Evolutionary conservation across 2,888 invertebrate species (phyloP).

Genomic region (Petrophora chlorosata): DNA sequence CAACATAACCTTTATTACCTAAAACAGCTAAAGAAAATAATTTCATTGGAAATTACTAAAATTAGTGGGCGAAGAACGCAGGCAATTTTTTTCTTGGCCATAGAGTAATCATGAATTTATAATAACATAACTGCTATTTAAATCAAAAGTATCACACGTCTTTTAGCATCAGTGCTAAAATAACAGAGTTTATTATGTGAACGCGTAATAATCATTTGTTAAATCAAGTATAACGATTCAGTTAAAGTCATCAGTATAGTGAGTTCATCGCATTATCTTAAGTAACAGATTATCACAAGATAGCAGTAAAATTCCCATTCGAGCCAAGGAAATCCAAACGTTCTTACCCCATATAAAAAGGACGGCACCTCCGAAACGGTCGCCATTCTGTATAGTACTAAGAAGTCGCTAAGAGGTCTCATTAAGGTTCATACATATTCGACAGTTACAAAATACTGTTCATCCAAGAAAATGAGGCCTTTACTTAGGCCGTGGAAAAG

Average conservation of each 20-base stretch:
- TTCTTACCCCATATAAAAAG: conserved; percentile 43
- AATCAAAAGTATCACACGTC: too few species aligned
- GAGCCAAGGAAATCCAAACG: conserved; percentile 37
- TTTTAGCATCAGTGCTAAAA: too few species aligned
- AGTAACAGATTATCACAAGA: conserved; percentile 35
- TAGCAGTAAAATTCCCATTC: conserved; percentile 26
- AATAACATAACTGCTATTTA: too few species aligned
- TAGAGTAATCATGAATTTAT: too few species aligned
- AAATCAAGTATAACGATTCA: too few species aligned
- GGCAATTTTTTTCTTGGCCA: conserved; percentile 7
- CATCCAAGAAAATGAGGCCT: conserved; percentile 64
- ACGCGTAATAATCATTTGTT: too few species aligned
- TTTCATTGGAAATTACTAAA: conserved; percentile 50
- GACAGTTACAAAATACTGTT: conserved; percentile 53
- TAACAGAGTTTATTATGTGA: too few species aligned
- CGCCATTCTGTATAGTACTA: conserved; percentile 64
- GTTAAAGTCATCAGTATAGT: background rate
- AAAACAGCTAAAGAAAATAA: conserved; percentile 48
- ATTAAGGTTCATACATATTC: conserved; percentile 52
- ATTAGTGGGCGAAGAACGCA: conserved; percentile 33
- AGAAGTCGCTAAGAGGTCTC: conserved; percentile 64
- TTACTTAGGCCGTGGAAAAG: conserved; percentile 67
- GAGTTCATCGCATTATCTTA: conserved; percentile 15
- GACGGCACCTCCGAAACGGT: conserved; percentile 53
- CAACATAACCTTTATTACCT: conserved; percentile 60